These are phyloP conservation scores for Upupa epops DNA, from an alignment of 2,113 vertebrate species.

Conservation along the genomic window DNA sequence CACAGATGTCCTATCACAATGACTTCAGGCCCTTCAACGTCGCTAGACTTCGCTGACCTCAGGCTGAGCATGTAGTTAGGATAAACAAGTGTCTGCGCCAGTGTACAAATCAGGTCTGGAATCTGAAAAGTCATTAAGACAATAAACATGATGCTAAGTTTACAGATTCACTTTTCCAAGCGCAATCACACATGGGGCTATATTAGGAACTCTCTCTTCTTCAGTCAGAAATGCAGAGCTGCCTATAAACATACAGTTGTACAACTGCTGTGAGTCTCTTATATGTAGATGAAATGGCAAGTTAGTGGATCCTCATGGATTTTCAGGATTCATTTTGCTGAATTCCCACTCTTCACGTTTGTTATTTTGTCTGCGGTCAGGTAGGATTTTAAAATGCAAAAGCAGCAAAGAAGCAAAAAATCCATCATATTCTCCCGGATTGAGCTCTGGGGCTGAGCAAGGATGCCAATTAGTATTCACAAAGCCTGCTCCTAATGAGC, in stretches of 20 bases:
- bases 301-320: conserved; percentile 8
- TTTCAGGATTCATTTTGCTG: conserved; percentile 5
- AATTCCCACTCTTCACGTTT: not conserved
- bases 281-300: conserved; percentile 32
- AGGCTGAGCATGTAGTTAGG: not conserved
- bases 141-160: conserved; percentile 52
- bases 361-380: not conserved
- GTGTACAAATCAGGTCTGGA: conserved; percentile 1
- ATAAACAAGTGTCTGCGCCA: conserved; percentile 26
- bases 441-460: not conserved
- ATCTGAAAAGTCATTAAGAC: conserved; percentile 49
- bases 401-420: not conserved
- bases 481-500: conserved; percentile 9
- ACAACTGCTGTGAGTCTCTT: conserved; percentile 15
- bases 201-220: conserved; percentile 43
- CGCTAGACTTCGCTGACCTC: conserved; percentile 18
- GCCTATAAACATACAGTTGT: conserved; percentile 47
- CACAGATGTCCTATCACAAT: not conserved
- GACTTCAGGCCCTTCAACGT: not conserved
- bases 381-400: not conserved
- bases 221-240: conserved; percentile 24
- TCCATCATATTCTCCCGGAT: not conserved
- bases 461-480: not conserved
- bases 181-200: conserved; percentile 34
- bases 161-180: conserved; percentile 49